Conservation (phyloP, 2,797 vertebrate species). For the Tiaroga cobitis region DNA sequence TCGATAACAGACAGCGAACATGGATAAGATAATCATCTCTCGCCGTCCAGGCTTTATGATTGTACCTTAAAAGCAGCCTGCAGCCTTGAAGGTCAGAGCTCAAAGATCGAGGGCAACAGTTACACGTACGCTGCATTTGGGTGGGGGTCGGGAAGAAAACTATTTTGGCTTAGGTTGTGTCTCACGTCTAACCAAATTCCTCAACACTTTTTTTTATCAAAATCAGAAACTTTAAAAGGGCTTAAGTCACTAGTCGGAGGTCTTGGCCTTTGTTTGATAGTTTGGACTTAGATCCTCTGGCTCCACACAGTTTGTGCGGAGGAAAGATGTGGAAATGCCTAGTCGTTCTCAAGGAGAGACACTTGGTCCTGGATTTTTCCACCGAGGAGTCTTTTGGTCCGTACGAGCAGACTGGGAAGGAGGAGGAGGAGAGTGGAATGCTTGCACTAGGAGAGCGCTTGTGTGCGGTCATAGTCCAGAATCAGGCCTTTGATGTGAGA, state of each 20-base stretch:
- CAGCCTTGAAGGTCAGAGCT: slow-evolving; percentile 59
- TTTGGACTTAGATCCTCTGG: slow-evolving; percentile 61
- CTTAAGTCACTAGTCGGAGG: slow-evolving; percentile 74
- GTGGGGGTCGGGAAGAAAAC: background rate
- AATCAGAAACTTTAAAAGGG: slow-evolving; percentile 66
- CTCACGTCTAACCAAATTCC: slow-evolving; percentile 64
- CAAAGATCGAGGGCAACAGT: slow-evolving; percentile 60
- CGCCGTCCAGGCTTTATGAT: slow-evolving; percentile 67
- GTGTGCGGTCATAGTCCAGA: slow-evolving; percentile 83
- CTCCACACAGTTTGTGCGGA: slow-evolving; percentile 59
- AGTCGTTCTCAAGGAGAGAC: slow-evolving; percentile 46
- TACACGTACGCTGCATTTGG: slow-evolving; percentile 56
- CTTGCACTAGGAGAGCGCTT: slow-evolving; percentile 69
- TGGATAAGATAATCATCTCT: slow-evolving; percentile 62
- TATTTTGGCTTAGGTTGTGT: slow-evolving; percentile 62
- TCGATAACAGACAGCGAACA: slow-evolving; percentile 62
- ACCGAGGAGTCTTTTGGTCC: slow-evolving; percentile 73
- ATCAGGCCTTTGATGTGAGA: slow-evolving; percentile 89
- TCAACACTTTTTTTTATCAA: slow-evolving; percentile 50
- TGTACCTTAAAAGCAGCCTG: slow-evolving; percentile 72
- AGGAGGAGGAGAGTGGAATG: slow-evolving; percentile 46
- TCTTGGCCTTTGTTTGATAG: slow-evolving; percentile 67
- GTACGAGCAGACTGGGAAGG: slow-evolving; percentile 57
- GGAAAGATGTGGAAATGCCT: slow-evolving; percentile 74
- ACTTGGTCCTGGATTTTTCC: slow-evolving; percentile 53